These are phyloP conservation scores for Dorcus parallelipipedus DNA, from an alignment of 2,888 invertebrate species.

Conservation along the genomic window DNA sequence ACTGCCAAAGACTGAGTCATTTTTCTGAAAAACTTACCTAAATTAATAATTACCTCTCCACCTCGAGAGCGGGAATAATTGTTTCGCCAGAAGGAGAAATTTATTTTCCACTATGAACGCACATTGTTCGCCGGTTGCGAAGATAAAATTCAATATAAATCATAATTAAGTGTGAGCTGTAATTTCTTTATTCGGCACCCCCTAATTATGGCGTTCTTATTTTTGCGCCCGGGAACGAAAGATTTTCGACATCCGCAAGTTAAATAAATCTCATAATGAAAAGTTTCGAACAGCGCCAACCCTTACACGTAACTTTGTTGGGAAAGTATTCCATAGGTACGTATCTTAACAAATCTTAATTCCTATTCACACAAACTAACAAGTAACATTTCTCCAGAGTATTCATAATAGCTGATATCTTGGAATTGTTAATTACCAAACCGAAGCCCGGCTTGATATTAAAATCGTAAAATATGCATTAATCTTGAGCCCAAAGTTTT, in stretches of 20 bases:
- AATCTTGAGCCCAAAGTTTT: constrained; percentile 44
- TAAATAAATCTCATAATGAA: neutral
- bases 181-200: constrained; percentile 1
- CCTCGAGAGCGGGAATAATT: constrained; percentile 12
- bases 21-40: constrained; percentile 13
- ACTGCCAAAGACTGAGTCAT: neutral
- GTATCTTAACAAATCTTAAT: constrained; percentile 26
- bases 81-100: constrained; percentile 13
- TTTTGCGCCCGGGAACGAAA: neutral
- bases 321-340: neutral
- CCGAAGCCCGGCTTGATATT: constrained; percentile 39
- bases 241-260: neutral
- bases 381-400: constrained; percentile 27
- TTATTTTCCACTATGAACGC: constrained; percentile 6
- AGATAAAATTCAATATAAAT: constrained; percentile 1
- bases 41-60: constrained; percentile 14
- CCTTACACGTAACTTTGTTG: constrained; percentile 4
- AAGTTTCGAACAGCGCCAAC: neutral
- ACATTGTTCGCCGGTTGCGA: neutral
- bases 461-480: constrained; percentile 47
- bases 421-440: constrained; percentile 40
- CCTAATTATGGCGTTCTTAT: neutral
- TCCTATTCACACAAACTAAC: constrained; percentile 28
- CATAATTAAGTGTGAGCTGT: neutral
- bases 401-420: constrained; percentile 34